Base-by-base conservation (phyloP, 2,113 vertebrate genomes). In the Nycticryphes semicollaris region DNA sequence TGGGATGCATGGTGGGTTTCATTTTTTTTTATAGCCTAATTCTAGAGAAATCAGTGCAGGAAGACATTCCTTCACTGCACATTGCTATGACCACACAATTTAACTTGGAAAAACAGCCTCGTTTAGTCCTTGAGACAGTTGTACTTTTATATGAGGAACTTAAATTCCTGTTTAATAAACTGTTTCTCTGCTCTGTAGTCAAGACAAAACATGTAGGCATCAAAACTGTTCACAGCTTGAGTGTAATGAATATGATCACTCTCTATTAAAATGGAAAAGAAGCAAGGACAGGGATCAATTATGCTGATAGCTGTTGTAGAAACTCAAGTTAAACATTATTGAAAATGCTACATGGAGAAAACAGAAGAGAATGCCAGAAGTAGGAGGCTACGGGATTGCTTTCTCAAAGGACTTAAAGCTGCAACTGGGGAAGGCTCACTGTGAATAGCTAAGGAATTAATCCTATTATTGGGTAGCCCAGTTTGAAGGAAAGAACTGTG, bases 211-310 rank as follows among this genome's bases (percentile, higher is more conserved):
- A 75, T 8, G 27, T 10, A 92, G 77, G 68, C 43, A 30, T 59
- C 77, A 96, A 87, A 95, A 89, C 81, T 14, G 13, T 45, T 81
- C 92, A 81, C 60, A 92, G 60, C 88, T 7, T 68, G 64, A 92
- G 50, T 19, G 24, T 86, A 94, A 90, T 79, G 73, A 96, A 64
- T 67, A 68, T 31, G 73, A 90, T 80, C 56, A 50, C 27, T 45
- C 48, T 77, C 76, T 64, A 50, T 53, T 79, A 84, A 94, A 94
- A 90, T 11, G 33, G 60, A 87, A 92, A 84, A 50, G 76, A 39
- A 48, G 76, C 2, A 30, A 78, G 92, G 90, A 93, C 72, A 77
- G 48, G 84, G 82, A 95, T 95, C 72, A 82, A 89, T 76, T 78
- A 91, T 17, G 12, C 45, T 89, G 70, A 89, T 48, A 88, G 79